Evolutionary conservation across 2,797 vertebrate genomes (phyloP), one percentile per base, ranked within the genome.

Genomic region (Thripadectes ignobilis): DNA sequence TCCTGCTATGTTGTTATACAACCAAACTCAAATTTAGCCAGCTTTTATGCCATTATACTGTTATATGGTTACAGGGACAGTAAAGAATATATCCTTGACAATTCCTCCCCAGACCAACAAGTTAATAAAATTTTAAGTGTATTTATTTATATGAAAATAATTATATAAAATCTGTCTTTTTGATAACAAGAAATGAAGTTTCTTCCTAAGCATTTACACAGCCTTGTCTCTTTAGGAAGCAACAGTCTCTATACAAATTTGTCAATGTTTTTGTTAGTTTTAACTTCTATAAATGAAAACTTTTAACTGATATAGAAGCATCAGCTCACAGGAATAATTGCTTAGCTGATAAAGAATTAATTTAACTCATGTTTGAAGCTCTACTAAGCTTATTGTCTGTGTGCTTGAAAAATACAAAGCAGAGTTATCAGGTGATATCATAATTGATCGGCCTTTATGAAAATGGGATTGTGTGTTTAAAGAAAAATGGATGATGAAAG

Each of bases 281-380:
- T 59, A 49, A 89, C 41, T 90, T 80, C 36, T 74, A 41, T 74
- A 91, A 91, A 90, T 91, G 38, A 85, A 92, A 93, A 73, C 12
- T 80, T 75, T 66, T 29, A 83, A 80, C 27, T 32, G 27, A 54
- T 69, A 68, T 2, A 61, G 49, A 74, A 86, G 19, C 19, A 74
- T 59, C 38, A 83, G 39, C 24, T 90, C 45, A 62, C 2, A 73
- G 20, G 30, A 86, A 77, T 93, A 89, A 92, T 45, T 67, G 27
- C 67, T 87, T 41, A 69, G 29, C 38, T 19, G 85, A 93, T 84
- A 91, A 85, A 92, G 48, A 48, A 67, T 71, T 95, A 93, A 96
- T 85, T 92, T 78, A 89, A 91, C 29, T 89, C 7, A 14, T 58
- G 49, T 88, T 83, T 93, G 54, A 92, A 95, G 95, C 34, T 86